phyloP scores from a whole-genome alignment of 2,888 invertebrate genomes.

The Nemoura dubitans region DNA sequence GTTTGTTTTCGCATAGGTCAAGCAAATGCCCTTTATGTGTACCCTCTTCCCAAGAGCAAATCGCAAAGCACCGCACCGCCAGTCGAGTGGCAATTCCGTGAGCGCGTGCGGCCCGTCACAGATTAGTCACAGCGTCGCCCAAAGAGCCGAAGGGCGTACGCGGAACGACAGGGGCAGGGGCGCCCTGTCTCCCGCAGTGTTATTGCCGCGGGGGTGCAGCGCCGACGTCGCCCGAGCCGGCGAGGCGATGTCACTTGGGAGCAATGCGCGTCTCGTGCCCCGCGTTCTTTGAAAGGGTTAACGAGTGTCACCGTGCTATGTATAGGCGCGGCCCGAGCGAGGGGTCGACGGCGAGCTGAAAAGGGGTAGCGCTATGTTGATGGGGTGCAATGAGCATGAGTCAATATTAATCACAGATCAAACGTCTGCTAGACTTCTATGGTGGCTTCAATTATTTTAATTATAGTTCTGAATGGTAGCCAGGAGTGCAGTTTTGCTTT shows the following conservation, averaged over 20 bases:
- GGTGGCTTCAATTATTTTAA: slow-evolving; percentile 30
- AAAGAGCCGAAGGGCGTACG: not conserved
- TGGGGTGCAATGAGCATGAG: slow-evolving; percentile 39
- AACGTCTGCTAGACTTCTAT: slow-evolving; percentile 22
- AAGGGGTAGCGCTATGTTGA: slow-evolving; percentile 8
- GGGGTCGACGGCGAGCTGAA: slow-evolving; percentile 1
- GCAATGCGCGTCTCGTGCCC: not conserved
- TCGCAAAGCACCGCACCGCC: not conserved
- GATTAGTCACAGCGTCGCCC: not conserved
- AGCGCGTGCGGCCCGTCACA: not conserved
- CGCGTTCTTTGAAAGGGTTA: slow-evolving; percentile 21
- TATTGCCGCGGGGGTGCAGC: not conserved
- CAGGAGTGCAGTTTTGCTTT: slow-evolving; percentile 1
- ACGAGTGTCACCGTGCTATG: slow-evolving; percentile 33
- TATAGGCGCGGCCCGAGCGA: not conserved
- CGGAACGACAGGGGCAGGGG: not conserved
- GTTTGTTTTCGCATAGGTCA: no score
- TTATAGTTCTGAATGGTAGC: slow-evolving; percentile 23
- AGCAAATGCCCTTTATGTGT: no score
- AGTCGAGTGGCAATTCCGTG: not conserved
- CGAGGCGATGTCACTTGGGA: slow-evolving; percentile 38
- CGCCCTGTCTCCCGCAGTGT: not conserved
- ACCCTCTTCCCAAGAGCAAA: no score
- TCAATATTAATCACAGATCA: slow-evolving; percentile 49
- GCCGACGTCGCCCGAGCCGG: not conserved